phyloP scores from a whole-genome alignment of 2,113 vertebrate species.

The Ciconia boyciana region DNA sequence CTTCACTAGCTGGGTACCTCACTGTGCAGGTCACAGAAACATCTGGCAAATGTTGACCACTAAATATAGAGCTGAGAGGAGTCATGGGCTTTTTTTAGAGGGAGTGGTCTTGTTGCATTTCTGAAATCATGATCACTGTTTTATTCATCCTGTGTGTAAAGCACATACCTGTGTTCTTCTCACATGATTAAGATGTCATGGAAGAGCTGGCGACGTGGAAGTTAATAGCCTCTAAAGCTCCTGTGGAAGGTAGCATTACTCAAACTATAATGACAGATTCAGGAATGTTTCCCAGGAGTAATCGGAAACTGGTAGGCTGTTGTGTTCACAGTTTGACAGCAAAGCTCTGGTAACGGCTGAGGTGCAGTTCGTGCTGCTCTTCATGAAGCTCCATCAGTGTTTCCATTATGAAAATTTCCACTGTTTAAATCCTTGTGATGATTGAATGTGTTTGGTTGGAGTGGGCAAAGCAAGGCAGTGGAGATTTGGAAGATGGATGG shows the following conservation, averaged over 20 bases:
- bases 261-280: slow-evolving; percentile 30
- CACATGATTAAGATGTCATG: slow-evolving; percentile 30
- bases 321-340: background rate
- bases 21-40: slow-evolving; percentile 10
- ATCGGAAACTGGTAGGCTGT: slow-evolving; percentile 8
- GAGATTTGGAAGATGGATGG: background rate
- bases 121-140: background rate
- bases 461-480: background rate
- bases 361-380: background rate
- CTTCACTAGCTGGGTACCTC: background rate
- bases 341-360: background rate
- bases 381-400: background rate
- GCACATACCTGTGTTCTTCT: slow-evolving; percentile 24
- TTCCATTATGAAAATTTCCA: background rate
- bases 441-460: background rate
- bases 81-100: slow-evolving; percentile 42
- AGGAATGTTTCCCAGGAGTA: slow-evolving; percentile 50
- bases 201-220: background rate
- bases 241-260: slow-evolving; percentile 48
- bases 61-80: slow-evolving; percentile 27
- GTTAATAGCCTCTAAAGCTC: background rate
- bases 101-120: slow-evolving; percentile 28
- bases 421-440: background rate
- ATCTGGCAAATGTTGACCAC: slow-evolving; percentile 30
- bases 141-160: slow-evolving; percentile 32